Evolutionary conservation across 2,888 invertebrate genomes (phyloP), one percentile per base, ranked within the genome.

Genomic region (Agonopterix subpropinquella): DNA sequence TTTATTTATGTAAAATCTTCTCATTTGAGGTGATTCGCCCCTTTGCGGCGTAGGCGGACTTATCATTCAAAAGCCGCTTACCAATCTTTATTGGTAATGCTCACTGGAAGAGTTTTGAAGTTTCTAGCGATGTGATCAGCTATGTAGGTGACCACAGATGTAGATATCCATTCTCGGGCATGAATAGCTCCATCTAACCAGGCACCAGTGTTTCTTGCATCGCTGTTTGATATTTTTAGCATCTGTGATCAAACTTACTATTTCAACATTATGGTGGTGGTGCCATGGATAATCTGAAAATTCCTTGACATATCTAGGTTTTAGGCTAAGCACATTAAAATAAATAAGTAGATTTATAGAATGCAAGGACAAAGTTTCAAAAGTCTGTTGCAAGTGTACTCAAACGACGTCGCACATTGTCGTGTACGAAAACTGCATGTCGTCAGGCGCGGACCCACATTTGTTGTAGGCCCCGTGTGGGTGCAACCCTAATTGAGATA

Each of bases 111-210:
- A 4, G 76, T 80, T 13, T 92, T 91, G 70, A 92, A 93, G 64
- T 94, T 92, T 58, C 91, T 92, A 0, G 92, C 91, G 44, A 96
- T 76, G 58, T 93, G 89, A 68, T 95, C 91, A 50, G 95, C 92
- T 43, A 95, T 90, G 67, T 91, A 96, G 0, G 94, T 93, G 0
- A 94, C 94, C 0, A 92, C 90, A 0, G 95, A 93, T 0, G 94
- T 93, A 15, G 93, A 92, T 53, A 96, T 95, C 96, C 96, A 98
- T 89, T 98, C 98, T 45, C 98, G 89, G 0, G 96, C 95, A 69
- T 97, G 96, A 59, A 95, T 96, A 8, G 95, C 94, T n/a, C 93
- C 94, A 62, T 94, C 94, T 46, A 94, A 77, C 94, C 94, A 95
- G 8, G 94, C 84, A 0, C 92, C 93, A 4, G 92, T 91, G 50